phyloP scores from a whole-genome alignment of 2,113 vertebrate species.

The Muntiacus reevesi region DNA sequence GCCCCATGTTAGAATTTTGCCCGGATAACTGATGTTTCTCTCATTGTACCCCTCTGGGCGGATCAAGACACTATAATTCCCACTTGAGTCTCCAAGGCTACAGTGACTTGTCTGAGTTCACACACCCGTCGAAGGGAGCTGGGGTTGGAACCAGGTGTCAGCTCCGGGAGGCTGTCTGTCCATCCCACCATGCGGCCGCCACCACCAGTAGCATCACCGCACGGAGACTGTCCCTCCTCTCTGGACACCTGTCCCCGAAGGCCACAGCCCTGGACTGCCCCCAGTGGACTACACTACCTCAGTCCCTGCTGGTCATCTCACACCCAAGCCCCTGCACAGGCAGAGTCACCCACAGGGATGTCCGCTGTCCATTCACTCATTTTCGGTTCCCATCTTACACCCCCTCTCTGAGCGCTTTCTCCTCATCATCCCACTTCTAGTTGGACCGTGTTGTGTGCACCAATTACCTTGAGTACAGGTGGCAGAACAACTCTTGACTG shows the following conservation, averaged over 20 bases:
- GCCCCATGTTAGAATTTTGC: neutral
- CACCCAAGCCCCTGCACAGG: neutral
- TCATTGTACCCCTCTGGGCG: neutral
- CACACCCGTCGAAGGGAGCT: rapidly evolving
- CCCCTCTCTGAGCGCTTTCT: neutral
- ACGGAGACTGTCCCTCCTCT: neutral
- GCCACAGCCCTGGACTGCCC: neutral
- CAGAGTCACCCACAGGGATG: neutral
- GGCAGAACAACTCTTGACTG: neutral
- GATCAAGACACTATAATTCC: neutral
- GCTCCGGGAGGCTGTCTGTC: neutral
- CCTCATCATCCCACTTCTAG: neutral
- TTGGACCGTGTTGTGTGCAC: neutral
- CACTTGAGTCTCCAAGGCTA: neutral
- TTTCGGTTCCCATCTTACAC: neutral
- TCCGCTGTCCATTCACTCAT: rapidly evolving
- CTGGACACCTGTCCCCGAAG: neutral
- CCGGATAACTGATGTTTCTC: rapidly evolving
- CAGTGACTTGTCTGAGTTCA: neutral
- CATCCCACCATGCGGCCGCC: rapidly evolving
- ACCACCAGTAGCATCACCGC: neutral
- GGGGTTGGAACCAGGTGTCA: rapidly evolving
- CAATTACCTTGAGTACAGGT: rapidly evolving
- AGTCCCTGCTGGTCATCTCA: neutral
- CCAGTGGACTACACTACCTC: neutral